phyloP scores from a whole-genome alignment of 2,888 invertebrate genomes.

The Aleiodes testaceus region DNA sequence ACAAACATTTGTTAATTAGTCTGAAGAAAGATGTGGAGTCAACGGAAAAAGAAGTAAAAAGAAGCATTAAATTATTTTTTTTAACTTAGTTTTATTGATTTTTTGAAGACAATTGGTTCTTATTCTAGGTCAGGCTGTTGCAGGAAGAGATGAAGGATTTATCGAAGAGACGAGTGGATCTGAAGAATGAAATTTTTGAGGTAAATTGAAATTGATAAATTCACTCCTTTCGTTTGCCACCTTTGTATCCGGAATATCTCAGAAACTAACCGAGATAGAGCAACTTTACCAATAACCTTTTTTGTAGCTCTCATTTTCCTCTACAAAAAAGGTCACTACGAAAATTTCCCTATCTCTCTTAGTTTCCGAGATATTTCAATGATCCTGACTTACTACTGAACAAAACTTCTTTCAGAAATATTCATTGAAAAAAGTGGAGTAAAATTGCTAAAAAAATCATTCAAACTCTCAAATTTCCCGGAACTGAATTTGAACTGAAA shows the following conservation, averaged over 20 bases:
- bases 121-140: slow-evolving; percentile 52
- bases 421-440: neutral
- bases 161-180: slow-evolving; percentile 53
- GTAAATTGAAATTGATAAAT: slow-evolving; percentile 44
- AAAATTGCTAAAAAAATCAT: no score
- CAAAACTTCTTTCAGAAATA: neutral
- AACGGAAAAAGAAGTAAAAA: slow-evolving; percentile 59
- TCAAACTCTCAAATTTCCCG: no score
- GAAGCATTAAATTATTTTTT: neutral
- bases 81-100: neutral
- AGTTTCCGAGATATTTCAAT: no score
- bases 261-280: no score
- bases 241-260: no score
- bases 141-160: slow-evolving; percentile 54
- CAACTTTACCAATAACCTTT: no score
- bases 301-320: no score
- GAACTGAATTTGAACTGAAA: no score
- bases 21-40: slow-evolving; percentile 59
- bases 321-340: no score
- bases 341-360: no score
- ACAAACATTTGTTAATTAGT: slow-evolving; percentile 55
- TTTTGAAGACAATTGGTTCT: neutral
- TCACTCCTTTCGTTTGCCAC: neutral
- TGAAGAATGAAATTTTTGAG: slow-evolving; percentile 55
- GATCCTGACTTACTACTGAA: neutral